Conservation (phyloP, 2,888 invertebrate species). For the Andrena bicolor region DNA sequence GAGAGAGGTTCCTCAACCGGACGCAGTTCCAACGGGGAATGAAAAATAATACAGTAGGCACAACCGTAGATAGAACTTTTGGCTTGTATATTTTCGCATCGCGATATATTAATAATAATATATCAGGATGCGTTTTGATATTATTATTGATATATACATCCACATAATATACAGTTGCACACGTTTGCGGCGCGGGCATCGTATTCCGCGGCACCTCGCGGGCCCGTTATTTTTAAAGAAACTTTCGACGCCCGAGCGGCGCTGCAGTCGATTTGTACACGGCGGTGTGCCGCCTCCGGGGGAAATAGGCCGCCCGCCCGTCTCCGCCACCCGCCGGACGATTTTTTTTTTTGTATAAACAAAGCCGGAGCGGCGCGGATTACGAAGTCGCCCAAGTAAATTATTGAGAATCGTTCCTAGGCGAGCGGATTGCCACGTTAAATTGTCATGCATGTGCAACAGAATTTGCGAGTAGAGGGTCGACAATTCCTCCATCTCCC, state of each 20-base stretch:
- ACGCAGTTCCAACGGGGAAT: conserved; percentile 28
- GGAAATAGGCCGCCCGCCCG: not conserved
- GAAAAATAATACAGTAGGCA: conserved; percentile 18
- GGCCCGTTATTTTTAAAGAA: conserved; percentile 19
- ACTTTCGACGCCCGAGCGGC: not conserved
- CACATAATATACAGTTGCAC: conserved; percentile 21
- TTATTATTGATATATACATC: conserved; percentile 65
- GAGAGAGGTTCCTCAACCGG: conserved; percentile 19
- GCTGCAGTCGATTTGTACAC: conserved; percentile 6
- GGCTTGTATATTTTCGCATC: conserved; percentile 81
- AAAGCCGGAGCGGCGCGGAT: conserved; percentile 10
- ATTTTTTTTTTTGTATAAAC: not conserved
- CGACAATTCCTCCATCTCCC: not conserved
- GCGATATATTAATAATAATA: conserved; percentile 75
- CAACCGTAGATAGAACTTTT: conserved; percentile 66
- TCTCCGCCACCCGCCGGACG: not conserved
- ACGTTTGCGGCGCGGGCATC: conserved; percentile 11
- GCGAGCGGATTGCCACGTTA: conserved; percentile 8
- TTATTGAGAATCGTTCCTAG: conserved; percentile 49
- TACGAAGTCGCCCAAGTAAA: conserved; percentile 22
- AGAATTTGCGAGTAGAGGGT: conserved; percentile 32
- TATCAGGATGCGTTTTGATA: conserved; percentile 59
- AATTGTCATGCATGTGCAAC: conserved; percentile 11
- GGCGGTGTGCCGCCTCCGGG: not conserved
- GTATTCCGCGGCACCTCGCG: conserved; percentile 26